Conservation (phyloP, 2,888 invertebrate species). For the Brenthis hecate region DNA sequence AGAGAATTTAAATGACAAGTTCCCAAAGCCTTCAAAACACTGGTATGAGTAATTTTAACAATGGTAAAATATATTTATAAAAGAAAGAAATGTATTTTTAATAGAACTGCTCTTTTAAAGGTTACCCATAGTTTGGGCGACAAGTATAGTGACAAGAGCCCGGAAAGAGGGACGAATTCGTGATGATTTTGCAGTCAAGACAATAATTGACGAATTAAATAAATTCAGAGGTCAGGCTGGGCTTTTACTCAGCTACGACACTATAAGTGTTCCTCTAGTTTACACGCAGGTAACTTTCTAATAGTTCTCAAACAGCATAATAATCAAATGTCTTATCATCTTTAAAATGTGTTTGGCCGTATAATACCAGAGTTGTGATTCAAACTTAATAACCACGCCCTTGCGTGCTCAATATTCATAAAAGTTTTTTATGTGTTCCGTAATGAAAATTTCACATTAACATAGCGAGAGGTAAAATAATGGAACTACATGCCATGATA, state of each 20-base stretch:
- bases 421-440: conserved; percentile 23
- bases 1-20: conserved; percentile 89
- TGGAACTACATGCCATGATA: conserved; percentile 18
- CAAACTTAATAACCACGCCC: conserved; percentile 19
- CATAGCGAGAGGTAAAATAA: conserved; percentile 2
- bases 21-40: conserved; percentile 93
- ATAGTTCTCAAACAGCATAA: background rate
- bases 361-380: conserved; percentile 6
- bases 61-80: no score
- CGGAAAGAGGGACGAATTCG: conserved; percentile 94
- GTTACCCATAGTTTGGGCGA: conserved; percentile 95
- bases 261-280: conserved; percentile 90
- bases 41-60: conserved; percentile 79
- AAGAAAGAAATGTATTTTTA: background rate
- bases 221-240: conserved; percentile 92
- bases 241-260: conserved; percentile 88
- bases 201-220: conserved; percentile 93
- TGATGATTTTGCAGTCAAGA: conserved; percentile 96
- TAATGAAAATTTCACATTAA: conserved; percentile 17
- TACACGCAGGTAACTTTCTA: conserved; percentile 86
- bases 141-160: conserved; percentile 93
- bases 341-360: background rate
- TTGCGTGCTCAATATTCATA: conserved; percentile 31
- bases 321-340: background rate
- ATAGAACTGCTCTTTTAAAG: conserved; percentile 50